Base-by-base conservation (phyloP, 2,888 invertebrate species). In the Noctua pronuba region DNA sequence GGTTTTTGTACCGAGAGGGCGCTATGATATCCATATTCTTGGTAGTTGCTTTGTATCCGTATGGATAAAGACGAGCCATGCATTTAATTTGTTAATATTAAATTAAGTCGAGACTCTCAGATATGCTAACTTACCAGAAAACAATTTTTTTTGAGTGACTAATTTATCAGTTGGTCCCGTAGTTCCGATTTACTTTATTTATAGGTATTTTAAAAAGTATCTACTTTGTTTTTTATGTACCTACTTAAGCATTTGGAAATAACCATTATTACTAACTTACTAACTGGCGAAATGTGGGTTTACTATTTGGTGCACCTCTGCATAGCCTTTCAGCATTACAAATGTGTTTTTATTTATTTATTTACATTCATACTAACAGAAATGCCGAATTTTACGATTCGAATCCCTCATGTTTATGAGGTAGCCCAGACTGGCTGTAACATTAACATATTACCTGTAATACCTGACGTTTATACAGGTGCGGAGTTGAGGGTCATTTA, bases 401-500 rank as follows among this genome's bases (percentile, higher is more conserved):
- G 41, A 67, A 41, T 46, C 46, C 41, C 55, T 77, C 70, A 62
- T 52, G 18, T 77, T 52, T 78, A 68, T 35, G 35, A 75, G 69
- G 60, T 52, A 55, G 72, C 67, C 62, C 71, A 85, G 85, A 84
- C 69, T 31, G 70, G 24, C 60, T 49, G 49, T 66, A 62, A 67
- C 41, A 67, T 58, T 31, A 71, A 55, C n/a, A 71, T 82, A 83
- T 49, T 62, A 46, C 75, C 65, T 80, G n/a, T 55, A 75, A 60
- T 69, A 76, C 52, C 65, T 75, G 75, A 71, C 67, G 74, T 73
- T 49, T 76, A 81, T 83, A 69, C 81, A 76, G 85, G 86, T 88
- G 90, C 86, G 87, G 88, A 90, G 91, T 90, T 89, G 91, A 88
- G 88, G 82, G 93, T 94, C 94, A 96, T 96, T 95, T 96, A 95